Conservation (phyloP, 2,797 vertebrate species). For the Martes flavigula region DNA sequence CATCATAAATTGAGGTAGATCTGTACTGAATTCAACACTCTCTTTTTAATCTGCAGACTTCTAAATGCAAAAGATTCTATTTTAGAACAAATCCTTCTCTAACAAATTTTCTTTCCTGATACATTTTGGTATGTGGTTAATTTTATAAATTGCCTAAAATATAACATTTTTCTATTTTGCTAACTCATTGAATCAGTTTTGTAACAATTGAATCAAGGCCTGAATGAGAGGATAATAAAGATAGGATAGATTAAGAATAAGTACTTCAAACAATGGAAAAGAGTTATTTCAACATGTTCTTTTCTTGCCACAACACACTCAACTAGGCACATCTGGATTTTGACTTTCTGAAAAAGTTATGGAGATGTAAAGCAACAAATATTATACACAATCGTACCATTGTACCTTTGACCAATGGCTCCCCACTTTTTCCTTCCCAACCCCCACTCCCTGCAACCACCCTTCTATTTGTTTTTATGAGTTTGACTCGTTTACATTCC, state of each 20-base stretch:
- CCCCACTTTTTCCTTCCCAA: background rate
- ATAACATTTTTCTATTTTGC: conserved; percentile 22
- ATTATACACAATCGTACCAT: background rate
- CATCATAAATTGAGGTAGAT: background rate
- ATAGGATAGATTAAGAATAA: background rate
- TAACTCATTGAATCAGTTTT: background rate
- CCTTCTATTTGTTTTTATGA: background rate
- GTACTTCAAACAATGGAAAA: background rate
- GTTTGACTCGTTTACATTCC: background rate
- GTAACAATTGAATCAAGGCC: background rate
- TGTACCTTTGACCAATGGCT: background rate
- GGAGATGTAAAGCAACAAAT: background rate
- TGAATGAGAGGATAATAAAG: conserved; percentile 3
- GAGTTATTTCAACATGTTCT: background rate
- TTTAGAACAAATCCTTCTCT: background rate
- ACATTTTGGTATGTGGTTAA: conserved; percentile 14
- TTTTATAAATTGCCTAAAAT: conserved; percentile 49
- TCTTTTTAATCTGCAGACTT: conserved; percentile 29
- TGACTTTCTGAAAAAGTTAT: background rate
- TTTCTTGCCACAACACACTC: background rate
- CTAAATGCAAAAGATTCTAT: conserved; percentile 8
- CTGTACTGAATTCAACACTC: background rate
- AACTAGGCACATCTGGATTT: background rate
- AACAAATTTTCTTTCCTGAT: conserved; percentile 23
- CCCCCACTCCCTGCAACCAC: background rate